These are phyloP conservation scores for Ailuropoda melanoleuca DNA, from an alignment of 2,113 vertebrate genomes.

Conservation along the genomic window DNA sequence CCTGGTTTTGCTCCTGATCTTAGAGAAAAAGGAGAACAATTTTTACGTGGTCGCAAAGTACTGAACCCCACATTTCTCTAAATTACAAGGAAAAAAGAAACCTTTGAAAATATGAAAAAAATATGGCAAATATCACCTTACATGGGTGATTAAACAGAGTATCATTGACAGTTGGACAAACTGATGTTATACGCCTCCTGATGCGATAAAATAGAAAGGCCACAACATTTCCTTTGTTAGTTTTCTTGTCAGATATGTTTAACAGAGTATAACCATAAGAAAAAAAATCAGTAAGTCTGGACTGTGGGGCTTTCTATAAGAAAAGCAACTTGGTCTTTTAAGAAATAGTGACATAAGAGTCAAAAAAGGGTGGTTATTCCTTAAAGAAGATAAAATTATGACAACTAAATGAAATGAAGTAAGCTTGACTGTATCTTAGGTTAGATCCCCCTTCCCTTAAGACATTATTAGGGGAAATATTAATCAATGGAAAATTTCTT, in stretches of 20 bases:
- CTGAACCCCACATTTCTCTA: neutral
- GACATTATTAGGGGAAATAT: neutral
- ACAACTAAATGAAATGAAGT: neutral
- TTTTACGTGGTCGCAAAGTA: neutral
- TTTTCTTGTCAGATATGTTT: constrained; percentile 13
- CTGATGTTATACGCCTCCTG: neutral
- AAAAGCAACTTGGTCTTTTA: neutral
- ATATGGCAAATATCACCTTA: neutral
- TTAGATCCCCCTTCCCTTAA: neutral
- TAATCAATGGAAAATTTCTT: neutral
- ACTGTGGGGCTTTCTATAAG: neutral
- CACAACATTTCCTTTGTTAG: neutral
- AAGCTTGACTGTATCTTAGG: neutral
- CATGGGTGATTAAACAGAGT: neutral
- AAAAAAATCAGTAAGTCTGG: neutral
- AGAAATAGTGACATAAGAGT: neutral
- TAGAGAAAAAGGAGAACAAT: neutral
- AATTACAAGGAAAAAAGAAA: neutral
- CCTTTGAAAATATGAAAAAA: constrained; percentile 7
- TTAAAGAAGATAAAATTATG: neutral
- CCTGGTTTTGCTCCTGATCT: neutral
- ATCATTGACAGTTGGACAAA: neutral
- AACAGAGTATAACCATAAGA: neutral
- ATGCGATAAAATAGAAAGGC: neutral
- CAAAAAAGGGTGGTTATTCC: neutral